phyloP scores from a whole-genome alignment of 64 coral and sea anemone genomes.

The Trachythela sp. region DNA sequence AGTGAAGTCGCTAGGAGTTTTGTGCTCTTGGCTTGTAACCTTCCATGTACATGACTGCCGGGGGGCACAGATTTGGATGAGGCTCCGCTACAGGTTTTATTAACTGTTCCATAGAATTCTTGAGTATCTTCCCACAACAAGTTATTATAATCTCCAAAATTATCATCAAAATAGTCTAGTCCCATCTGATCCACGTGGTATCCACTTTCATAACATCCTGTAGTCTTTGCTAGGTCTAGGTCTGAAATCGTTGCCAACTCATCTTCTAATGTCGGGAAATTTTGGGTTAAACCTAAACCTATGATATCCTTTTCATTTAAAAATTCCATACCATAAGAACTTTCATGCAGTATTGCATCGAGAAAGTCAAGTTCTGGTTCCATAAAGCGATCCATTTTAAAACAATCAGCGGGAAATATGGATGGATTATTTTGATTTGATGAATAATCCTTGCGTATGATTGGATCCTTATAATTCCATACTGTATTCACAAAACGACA shows the following conservation, averaged over 20 bases:
- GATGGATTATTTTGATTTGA: not conserved
- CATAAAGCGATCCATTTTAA: not conserved
- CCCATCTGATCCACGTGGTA: not conserved
- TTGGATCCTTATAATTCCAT: not conserved
- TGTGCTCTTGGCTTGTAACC: not conserved
- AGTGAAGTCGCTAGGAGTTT: not conserved
- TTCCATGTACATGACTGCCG: not conserved
- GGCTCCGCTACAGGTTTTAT: not conserved
- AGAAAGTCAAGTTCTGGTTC: not conserved
- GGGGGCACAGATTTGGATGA: not conserved
- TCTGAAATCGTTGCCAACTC: not conserved
- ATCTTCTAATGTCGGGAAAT: not conserved
- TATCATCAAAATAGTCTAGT: not conserved
- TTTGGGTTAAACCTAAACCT: not conserved
- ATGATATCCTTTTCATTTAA: not conserved
- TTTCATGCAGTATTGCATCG: not conserved
- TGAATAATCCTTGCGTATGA: not conserved
- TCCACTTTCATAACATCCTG: not conserved
- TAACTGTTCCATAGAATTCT: not conserved
- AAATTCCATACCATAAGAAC: not conserved
- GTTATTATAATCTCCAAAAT: not conserved
- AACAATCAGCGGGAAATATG: not conserved
- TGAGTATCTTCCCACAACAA: not conserved
- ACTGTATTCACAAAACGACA: not conserved
- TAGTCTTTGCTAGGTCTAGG: not conserved